Percentiles rank a stretch among this genome's conserved stretches.
Evolutionary conservation across 2,888 invertebrate species (phyloP).

Genomic region (Drosophila rubida): DNA sequence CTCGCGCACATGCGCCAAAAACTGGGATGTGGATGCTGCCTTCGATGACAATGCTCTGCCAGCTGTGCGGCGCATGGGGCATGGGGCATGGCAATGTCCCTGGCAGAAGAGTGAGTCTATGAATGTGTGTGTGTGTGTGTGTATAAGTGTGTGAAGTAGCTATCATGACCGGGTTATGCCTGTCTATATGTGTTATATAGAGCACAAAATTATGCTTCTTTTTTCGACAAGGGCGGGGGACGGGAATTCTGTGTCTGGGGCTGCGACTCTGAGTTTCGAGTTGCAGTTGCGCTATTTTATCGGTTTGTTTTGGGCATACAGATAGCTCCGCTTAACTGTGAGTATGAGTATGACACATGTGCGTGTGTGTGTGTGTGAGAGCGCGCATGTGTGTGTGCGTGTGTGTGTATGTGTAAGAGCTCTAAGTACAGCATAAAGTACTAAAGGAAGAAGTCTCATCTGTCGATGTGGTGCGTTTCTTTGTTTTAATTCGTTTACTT

Average conservation of each 20-base stretch:
- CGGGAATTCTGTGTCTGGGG: constrained; percentile 11
- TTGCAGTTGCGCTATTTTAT: constrained; percentile 44
- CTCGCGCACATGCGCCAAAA: constrained; percentile 48
- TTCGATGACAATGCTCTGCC: constrained; percentile 12
- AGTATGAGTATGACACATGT: constrained; percentile 21
- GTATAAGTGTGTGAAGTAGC: constrained; percentile 29
- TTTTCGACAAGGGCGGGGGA: constrained; percentile 15
- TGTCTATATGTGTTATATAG: constrained; percentile 57
- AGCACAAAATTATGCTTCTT: constrained; percentile 43
- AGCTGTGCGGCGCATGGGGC: constrained; percentile 34
- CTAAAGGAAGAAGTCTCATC: constrained; percentile 24
- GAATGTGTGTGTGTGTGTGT: constrained; percentile 11
- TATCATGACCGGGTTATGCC: constrained; percentile 71
- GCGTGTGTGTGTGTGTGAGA: constrained; percentile 5
- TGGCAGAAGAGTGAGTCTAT: constrained; percentile 31
- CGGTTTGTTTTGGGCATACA: not conserved
- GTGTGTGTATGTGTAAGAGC: constrained; percentile 21
- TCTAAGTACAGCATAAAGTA: constrained; percentile 40
- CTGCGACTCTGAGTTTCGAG: constrained; percentile 18
- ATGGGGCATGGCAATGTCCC: constrained; percentile 32
- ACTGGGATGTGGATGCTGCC: constrained; percentile 50
- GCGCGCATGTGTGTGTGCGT: constrained; percentile 11
- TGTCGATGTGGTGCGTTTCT: constrained; percentile 10
- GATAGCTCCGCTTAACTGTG: constrained; percentile 5
- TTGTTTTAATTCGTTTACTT: constrained; percentile 1